phyloP scores from a whole-genome alignment of 64 coral and sea anemone genomes.

The Astreopora myriophthalma region DNA sequence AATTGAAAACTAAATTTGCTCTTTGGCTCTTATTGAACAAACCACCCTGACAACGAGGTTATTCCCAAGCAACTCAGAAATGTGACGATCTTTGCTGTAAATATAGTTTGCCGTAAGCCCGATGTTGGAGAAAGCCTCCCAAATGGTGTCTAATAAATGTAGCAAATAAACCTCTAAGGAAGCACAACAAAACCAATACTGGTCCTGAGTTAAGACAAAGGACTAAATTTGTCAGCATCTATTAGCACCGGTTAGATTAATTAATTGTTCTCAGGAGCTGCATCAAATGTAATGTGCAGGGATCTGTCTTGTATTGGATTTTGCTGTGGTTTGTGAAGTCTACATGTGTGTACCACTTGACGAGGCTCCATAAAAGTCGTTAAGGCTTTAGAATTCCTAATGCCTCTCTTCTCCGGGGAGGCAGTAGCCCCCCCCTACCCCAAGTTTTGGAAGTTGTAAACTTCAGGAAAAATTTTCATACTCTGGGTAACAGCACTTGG shows the following conservation, averaged over 20 bases:
- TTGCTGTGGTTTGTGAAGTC: too few species aligned
- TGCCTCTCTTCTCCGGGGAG: too few species aligned
- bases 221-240: background rate
- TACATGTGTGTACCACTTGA: too few species aligned
- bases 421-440: too few species aligned
- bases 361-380: too few species aligned
- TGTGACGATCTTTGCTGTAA: conserved; percentile 38
- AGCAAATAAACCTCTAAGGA: background rate
- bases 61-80: conserved; percentile 58
- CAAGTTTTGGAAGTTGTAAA: too few species aligned
- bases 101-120: conserved; percentile 18
- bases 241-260: background rate
- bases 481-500: too few species aligned
- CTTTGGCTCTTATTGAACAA: background rate
- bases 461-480: too few species aligned
- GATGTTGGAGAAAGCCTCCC: background rate
- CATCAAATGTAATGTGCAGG: too few species aligned
- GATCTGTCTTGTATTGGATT: too few species aligned
- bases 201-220: background rate
- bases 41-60: conserved; percentile 40
- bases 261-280: too few species aligned
- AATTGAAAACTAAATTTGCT: conserved; percentile 5
- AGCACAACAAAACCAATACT: background rate
- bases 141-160: background rate
- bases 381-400: too few species aligned